These are phyloP conservation scores for Enhydra lutris DNA, from an alignment of 2,113 vertebrate genomes.

Conservation along the genomic window DNA sequence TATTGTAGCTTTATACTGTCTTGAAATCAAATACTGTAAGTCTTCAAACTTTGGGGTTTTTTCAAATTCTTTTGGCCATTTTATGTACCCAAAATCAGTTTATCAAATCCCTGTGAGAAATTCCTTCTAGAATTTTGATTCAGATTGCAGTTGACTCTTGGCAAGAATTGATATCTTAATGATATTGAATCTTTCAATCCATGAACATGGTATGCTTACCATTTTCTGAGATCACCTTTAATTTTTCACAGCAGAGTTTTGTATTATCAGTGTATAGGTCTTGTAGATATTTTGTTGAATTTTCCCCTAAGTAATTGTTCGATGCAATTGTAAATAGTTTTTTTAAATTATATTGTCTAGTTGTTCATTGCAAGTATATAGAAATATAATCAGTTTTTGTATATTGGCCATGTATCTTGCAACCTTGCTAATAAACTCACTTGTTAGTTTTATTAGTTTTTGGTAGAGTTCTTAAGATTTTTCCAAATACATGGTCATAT, in stretches of 20 bases:
- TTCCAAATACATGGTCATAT: not conserved
- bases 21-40: not conserved
- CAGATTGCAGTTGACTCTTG: not conserved
- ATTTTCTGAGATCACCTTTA: not conserved
- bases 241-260: not conserved
- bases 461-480: not conserved
- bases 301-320: not conserved
- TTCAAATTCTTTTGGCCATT: not conserved
- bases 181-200: not conserved
- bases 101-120: not conserved
- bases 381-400: not conserved
- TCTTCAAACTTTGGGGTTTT: not conserved
- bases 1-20: not conserved
- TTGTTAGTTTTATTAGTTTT: not conserved
- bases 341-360: not conserved
- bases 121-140: not conserved
- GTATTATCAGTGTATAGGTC: not conserved
- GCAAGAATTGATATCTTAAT: not conserved
- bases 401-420: not conserved
- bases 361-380: not conserved
- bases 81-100: not conserved
- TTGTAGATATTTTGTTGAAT: not conserved
- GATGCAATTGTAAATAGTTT: not conserved
- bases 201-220: not conserved
- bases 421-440: not conserved